Evolutionary conservation across 2,113 vertebrate species (phyloP), one percentile per base, ranked within the genome.

Genomic region (Saguinus imperator): DNA sequence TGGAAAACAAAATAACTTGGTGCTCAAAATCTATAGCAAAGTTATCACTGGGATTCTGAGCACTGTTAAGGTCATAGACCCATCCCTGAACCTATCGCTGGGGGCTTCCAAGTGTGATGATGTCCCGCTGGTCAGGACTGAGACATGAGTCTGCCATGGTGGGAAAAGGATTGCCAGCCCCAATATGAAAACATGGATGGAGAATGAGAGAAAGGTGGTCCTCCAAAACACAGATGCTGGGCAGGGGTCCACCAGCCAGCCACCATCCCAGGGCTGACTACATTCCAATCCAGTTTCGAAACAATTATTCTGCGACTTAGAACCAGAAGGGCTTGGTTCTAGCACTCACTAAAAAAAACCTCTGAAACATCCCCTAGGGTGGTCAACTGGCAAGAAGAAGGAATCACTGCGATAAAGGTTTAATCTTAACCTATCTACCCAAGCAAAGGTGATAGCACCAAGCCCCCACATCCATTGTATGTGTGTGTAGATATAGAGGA

Each of bases 361-460:
- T 35, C 32, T 13, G 23, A 61, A 40, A 13, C 11, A 11, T 48
- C 3, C 29, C 66, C 32, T 9, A 6, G 25, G 17, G 16, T 5
- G 10, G 7, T 57, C 14, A 37, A 43, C 79, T 81, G 48, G 55
- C 21, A n/a, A 89, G 5, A 43, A 7, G 0, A 4, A 91, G 43
- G 27, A 68, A n/a, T 93, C 55, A 23, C 32, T 32, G n/a, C 48
- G 40, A 8, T 18, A 29, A 21, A 57, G 7, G 52, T 29, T 70
- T 50, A 29, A 29, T 84, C 77, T 50, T 58, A n/a, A n/a, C 90
- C 32, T 70, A 29, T 79, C 70, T 14, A 23, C 55, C 55, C 58
- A 86, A 90, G 57, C 75, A 66, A 77, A 94, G 48, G 76, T 32
- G 87, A 76, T 61, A 77, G 55, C 35, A 32, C 77, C 57, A 29